Conservation (phyloP, 2,113 vertebrate species). For the Anoplopoma fimbria region DNA sequence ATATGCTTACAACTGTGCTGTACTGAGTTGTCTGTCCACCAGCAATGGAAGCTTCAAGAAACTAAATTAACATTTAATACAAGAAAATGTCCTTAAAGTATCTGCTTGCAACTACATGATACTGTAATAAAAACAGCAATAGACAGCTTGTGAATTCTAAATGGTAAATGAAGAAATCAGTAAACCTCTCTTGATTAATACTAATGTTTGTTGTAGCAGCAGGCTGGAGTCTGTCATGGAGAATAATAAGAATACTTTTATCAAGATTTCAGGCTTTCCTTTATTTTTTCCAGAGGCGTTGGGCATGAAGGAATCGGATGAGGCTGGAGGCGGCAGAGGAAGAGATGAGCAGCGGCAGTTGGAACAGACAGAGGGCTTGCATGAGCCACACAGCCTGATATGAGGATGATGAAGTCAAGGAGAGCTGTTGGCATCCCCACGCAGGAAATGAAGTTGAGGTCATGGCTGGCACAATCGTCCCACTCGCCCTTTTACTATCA, state of each 20-base stretch:
- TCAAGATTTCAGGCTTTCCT: neutral
- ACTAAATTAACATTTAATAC: neutral
- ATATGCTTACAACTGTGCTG: neutral
- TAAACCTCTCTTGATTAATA: neutral
- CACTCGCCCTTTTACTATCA: neutral
- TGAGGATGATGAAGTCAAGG: slow-evolving; percentile 21
- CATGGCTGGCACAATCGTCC: slow-evolving; percentile 38
- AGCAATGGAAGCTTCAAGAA: neutral
- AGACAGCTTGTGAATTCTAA: neutral
- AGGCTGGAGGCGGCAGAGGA: slow-evolving; percentile 31
- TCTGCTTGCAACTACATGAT: neutral
- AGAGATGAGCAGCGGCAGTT: slow-evolving; percentile 19
- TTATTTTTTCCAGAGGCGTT: slow-evolving; percentile 21
- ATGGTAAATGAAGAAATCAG: neutral
- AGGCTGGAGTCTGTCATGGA: neutral
- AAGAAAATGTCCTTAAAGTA: neutral
- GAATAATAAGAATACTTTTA: neutral
- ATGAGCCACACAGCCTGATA: slow-evolving; percentile 51
- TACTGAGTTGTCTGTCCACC: neutral
- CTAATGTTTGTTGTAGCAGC: neutral
- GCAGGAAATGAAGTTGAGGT: slow-evolving; percentile 53
- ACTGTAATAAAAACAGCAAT: neutral
- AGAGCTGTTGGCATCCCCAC: slow-evolving; percentile 26
- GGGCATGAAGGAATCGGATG: slow-evolving; percentile 10
- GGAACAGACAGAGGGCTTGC: slow-evolving; percentile 7